Conservation (phyloP, 2,797 vertebrate genomes). For the Tarsius wallacei region DNA sequence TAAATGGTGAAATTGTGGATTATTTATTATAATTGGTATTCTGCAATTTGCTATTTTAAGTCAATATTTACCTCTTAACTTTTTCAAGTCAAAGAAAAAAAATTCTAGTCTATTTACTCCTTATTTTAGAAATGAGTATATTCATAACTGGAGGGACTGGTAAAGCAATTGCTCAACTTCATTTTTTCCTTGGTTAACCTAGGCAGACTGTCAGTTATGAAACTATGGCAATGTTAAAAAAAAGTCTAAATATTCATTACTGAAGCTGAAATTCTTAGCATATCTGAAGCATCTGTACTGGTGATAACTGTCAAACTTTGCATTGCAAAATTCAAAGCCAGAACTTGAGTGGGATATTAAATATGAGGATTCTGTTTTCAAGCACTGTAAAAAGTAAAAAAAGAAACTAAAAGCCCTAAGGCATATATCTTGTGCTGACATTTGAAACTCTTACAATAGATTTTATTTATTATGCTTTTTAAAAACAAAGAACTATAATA, state of each 20-base stretch:
- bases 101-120: neutral
- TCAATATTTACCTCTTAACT: conserved; percentile 26
- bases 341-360: conserved; percentile 76
- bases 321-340: conserved; percentile 68
- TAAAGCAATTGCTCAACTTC: conserved; percentile 45
- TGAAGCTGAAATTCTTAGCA: conserved; percentile 26
- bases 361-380: conserved; percentile 74
- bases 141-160: neutral
- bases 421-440: conserved; percentile 76
- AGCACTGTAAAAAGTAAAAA: conserved; percentile 66
- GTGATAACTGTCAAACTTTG: conserved; percentile 66
- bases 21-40: neutral
- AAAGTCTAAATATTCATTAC: neutral
- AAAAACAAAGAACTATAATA: conserved; percentile 82
- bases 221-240: neutral
- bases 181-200: conserved; percentile 37
- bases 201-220: conserved; percentile 32
- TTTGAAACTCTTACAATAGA: conserved; percentile 81
- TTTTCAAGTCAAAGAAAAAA: neutral
- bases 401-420: conserved; percentile 72
- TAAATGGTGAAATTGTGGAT: neutral
- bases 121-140: conserved; percentile 20
- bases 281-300: conserved; percentile 63
- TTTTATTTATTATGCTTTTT: conserved; percentile 84
- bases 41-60: neutral